A percentile compares a stretch with the other conserved stretches of the same genome.
Conservation (phyloP, 2,797 vertebrate genomes). For the Echiichthys vipera region DNA sequence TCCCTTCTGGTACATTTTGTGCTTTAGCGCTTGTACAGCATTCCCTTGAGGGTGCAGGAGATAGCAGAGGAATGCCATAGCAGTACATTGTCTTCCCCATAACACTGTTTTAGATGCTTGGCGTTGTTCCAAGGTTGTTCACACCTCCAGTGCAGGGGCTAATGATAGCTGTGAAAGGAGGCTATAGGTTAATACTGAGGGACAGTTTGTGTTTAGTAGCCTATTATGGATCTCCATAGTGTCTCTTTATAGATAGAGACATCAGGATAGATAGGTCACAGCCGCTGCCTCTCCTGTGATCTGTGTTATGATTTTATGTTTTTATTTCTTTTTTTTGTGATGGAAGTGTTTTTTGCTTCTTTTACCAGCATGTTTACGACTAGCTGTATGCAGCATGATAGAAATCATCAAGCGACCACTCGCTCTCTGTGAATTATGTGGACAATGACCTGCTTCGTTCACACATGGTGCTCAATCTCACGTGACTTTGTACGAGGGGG, state of each 20-base stretch:
- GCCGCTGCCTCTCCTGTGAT: conserved; percentile 43
- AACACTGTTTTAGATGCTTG: conserved; percentile 37
- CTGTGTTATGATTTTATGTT: too few relatives aligned
- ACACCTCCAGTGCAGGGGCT: conserved; percentile 33
- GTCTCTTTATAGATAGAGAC: conserved; percentile 50
- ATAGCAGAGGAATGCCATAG: conserved; percentile 51
- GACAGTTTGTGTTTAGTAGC: conserved; percentile 39
- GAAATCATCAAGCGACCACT: too few relatives aligned
- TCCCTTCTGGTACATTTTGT: conserved; percentile 66
- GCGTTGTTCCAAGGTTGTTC: conserved; percentile 44
- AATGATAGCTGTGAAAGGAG: conserved; percentile 49
- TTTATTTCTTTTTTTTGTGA: too few relatives aligned
- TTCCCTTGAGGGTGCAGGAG: conserved; percentile 58
- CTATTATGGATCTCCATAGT: conserved; percentile 35
- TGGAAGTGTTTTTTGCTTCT: too few relatives aligned
- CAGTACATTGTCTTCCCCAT: conserved; percentile 52
- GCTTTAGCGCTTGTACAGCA: conserved; percentile 36
- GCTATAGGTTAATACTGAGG: conserved; percentile 47
- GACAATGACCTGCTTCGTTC: too few relatives aligned
- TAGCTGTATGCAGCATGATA: too few relatives aligned
- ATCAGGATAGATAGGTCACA: conserved; percentile 30
- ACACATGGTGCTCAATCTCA: too few relatives aligned
- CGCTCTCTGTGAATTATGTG: too few relatives aligned
- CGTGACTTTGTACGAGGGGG: too few relatives aligned
- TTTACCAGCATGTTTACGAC: neutral